A percentile compares a stretch with the other conserved stretches of the same genome.
phyloP scores from a whole-genome alignment of 2,888 invertebrate species.

The Dicyrtoma fusca region DNA sequence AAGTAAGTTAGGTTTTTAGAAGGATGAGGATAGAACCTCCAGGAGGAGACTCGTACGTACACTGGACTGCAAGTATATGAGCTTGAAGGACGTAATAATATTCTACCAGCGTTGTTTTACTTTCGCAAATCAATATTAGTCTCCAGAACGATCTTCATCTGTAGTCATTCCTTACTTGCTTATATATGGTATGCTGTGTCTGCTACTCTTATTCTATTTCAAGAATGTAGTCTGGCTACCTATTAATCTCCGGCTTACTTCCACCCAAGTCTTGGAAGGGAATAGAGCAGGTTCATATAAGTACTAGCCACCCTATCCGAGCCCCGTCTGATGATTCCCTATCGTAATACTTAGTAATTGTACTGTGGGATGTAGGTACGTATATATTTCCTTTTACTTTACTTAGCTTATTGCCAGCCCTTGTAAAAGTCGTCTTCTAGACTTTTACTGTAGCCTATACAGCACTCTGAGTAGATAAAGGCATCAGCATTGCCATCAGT shows the following conservation, averaged over 20 bases:
- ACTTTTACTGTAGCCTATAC: background rate
- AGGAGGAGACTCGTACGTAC: background rate
- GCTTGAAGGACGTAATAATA: conserved; percentile 2
- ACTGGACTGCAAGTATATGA: background rate
- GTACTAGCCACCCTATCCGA: too few relatives aligned
- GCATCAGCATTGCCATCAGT: too few relatives aligned
- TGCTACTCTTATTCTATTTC: conserved; percentile 4
- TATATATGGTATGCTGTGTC: background rate
- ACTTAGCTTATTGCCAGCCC: background rate
- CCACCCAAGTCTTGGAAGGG: too few relatives aligned
- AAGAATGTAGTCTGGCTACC: conserved; percentile 6
- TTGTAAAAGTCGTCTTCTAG: background rate
- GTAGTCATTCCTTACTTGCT: background rate
- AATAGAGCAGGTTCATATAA: too few relatives aligned
- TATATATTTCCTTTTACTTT: too few relatives aligned
- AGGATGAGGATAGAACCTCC: background rate
- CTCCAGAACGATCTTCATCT: background rate
- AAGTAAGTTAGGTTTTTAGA: background rate
- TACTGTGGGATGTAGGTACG: too few relatives aligned
- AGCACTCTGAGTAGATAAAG: too few relatives aligned
- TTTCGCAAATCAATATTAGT: conserved; percentile 20
- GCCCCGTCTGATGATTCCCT: too few relatives aligned
- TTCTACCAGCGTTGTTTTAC: conserved; percentile 12
- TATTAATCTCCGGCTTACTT: conserved; percentile 6
- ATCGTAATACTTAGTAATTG: too few relatives aligned